Base-by-base conservation (phyloP, 2,888 invertebrate species). In the Calliphora vomitoria region DNA sequence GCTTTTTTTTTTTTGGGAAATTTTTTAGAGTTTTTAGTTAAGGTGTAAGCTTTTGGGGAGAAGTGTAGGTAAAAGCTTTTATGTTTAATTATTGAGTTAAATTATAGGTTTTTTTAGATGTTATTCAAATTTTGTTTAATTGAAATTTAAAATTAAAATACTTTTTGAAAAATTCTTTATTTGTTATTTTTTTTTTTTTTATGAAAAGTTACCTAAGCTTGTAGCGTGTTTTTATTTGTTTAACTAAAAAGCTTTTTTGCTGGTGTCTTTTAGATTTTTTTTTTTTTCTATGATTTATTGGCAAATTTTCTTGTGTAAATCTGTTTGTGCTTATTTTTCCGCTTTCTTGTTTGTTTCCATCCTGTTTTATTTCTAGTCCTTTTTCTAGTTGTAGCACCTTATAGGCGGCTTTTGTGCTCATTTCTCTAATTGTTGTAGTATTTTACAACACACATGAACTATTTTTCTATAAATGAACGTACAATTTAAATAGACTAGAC, bases 361-460 rank as follows among this genome's bases (percentile, higher is more conserved):
- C 55, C 71, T 76, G 62, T 81, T 58, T 71, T 72, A 66, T 78
- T 68, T 71, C 47, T 50, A 41, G 71, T 81, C 71, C 58, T 71
- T 82, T 74, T 35, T 25, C 2, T 11, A 31, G 1, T 58, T 11
- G 15, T 35, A 18, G 18, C 71, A 85, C 62, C 76, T 76, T 71
- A 76, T 55, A 85, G 78, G 86, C 82, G 86, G 86, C 86, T 74
- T 86, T 71, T 76, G 86, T 82, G 82, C 76, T 82, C 82, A 82
- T 78, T 86, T 82, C 47, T 58, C 55, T 58, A 41, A 20, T 47
- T 72, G 55, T 55, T 64, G 66, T 82, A 71, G 72, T 78, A 83
- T 76, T 47, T 8, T 58, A 41, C n/a, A 75, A 76, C 20, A 71
- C 11, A 71, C 62, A 68, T 85, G 85, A 80, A 80, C 80, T 85